Conservation (phyloP, 2,797 vertebrate genomes). For the Anguilla obscura region DNA sequence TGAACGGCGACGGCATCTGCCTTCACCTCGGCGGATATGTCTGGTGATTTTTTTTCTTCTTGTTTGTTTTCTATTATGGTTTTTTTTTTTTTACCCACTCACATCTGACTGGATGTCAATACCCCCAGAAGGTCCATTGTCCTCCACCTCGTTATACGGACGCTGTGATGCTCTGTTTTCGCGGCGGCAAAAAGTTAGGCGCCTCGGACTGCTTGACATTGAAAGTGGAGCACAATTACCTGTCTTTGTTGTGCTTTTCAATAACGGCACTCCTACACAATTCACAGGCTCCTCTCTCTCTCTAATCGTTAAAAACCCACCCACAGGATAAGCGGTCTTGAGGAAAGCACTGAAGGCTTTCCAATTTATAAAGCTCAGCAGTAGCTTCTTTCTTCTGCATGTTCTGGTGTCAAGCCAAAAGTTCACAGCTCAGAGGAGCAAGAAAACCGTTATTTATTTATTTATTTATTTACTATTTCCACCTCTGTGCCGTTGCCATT, state of each 20-base stretch:
- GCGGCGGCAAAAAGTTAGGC: slow-evolving; percentile 18
- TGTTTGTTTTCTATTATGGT: background rate
- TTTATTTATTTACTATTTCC: slow-evolving; percentile 21
- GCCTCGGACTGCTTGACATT: slow-evolving; percentile 35
- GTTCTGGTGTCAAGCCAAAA: slow-evolving; percentile 37
- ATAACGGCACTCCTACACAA: slow-evolving; percentile 44
- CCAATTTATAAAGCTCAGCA: slow-evolving; percentile 47
- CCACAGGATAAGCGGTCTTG: slow-evolving; percentile 49
- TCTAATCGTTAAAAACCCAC: slow-evolving; percentile 49
- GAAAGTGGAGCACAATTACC: slow-evolving; percentile 34
- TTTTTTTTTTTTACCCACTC: background rate
- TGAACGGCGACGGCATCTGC: background rate
- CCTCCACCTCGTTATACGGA: background rate
- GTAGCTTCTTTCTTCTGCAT: slow-evolving; percentile 33
- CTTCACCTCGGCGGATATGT: background rate
- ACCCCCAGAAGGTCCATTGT: background rate
- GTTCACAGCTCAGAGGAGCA: slow-evolving; percentile 27
- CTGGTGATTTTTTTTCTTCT: background rate
- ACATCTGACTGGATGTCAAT: slow-evolving; percentile 17
- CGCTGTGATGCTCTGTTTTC: slow-evolving; percentile 8
- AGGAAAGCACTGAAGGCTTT: slow-evolving; percentile 52
- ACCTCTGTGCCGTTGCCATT: background rate
- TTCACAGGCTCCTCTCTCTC: slow-evolving; percentile 33
- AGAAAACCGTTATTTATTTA: slow-evolving; percentile 31
- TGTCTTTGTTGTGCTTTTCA: slow-evolving; percentile 51